Evolutionary conservation across 2,888 invertebrate species (phyloP).

Genomic region (Ormyrus rosae): DNA sequence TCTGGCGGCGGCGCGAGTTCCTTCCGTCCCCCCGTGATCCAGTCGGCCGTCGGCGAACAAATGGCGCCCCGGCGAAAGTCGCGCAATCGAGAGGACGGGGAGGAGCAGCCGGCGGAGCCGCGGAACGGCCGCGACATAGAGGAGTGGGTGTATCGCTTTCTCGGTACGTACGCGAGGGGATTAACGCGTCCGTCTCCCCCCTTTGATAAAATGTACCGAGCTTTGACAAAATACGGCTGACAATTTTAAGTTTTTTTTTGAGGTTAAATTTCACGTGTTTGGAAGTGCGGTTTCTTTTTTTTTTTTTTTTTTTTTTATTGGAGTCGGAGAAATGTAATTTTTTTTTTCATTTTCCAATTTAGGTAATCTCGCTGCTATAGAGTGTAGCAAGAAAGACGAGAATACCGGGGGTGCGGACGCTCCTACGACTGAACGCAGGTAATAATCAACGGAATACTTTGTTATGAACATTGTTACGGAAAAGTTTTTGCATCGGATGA

Average conservation of each 20-base stretch:
- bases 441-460: not conserved
- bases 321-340: not conserved
- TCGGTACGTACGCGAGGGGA: slow-evolving; percentile 41
- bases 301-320: no score
- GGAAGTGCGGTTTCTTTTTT: not conserved
- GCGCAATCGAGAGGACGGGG: not conserved
- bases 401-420: not conserved
- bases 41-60: not conserved
- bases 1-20: not conserved
- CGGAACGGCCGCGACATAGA: slow-evolving; percentile 31
- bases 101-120: not conserved
- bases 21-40: not conserved
- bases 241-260: not conserved
- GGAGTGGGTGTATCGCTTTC: slow-evolving; percentile 56
- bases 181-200: not conserved
- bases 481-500: no score
- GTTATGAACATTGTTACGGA: no score
- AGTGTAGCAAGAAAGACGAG: slow-evolving; percentile 22
- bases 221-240: not conserved
- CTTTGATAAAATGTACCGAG: not conserved
- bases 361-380: slow-evolving; percentile 54
- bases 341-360: not conserved
- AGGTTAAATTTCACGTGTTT: not conserved
- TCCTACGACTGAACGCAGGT: slow-evolving; percentile 19
- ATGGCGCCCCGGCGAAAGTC: slow-evolving; percentile 43